Base-by-base conservation (phyloP, 2,888 invertebrate genomes). In the Leptinotarsa haldemani region DNA sequence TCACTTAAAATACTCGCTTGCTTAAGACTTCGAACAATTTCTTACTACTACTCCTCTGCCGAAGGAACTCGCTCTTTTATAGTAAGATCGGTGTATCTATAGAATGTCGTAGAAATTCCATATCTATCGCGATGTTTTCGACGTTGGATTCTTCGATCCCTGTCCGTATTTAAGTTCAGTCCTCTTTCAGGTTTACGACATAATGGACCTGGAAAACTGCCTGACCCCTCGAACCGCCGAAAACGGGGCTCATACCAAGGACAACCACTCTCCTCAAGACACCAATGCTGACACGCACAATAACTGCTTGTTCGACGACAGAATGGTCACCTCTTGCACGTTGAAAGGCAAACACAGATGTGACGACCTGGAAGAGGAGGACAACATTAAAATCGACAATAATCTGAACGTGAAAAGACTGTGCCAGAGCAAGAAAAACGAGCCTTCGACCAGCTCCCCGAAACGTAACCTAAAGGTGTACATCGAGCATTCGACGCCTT, bases 291-390 rank as follows among this genome's bases (percentile, higher is more conserved):
- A 70, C 56, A 64, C 67, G 50, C 69, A 71, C 61, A 58, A 71
- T 15, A 69, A 76, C 20, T 69, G 83, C 70, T 77, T 92, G 61
- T 87, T 94, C 16, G 94, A 94, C 82, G 94, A 94, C 81, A 88
- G 94, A 78, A 92, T 94, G 90, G 90, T 92, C 79, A 80, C 79
- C 40, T 77, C 90, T 0, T 94, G 94, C 86, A 92, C 92, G 79
- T 91, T 93, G 79, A 93, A 91, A 67, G 78, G 78, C 4, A 83
- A 83, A 72, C 94, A 94, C 85, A 92, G 92, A 78, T 95, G 94
- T 86, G 92, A 90, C 71, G 93, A 93, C 83, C 92, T 93, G 80
- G 93, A 93, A 50, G 94, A 94, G 80, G 92, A 93, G 2, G 91
- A 82, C n/a, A 76, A 77, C 71, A 65, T 76, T n/a, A 91, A 76